Percentiles rank a stretch among this genome's conserved stretches.
Conservation (phyloP, 1,140 invertebrate genomes). For the Bemisia tabaci region DNA sequence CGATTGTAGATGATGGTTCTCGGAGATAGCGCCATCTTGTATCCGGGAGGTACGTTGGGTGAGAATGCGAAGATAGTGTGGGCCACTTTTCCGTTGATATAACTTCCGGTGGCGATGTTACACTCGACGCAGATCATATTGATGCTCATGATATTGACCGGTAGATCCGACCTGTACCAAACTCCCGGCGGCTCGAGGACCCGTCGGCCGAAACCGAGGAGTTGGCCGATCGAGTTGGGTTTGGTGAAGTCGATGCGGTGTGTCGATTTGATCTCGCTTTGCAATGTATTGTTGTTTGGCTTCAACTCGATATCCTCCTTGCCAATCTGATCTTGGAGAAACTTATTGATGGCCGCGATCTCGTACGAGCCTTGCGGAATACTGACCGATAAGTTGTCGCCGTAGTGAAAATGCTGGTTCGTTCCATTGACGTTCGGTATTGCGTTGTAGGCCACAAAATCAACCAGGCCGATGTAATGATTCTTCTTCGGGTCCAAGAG, state of each 20-base stretch:
- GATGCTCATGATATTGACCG: slow-evolving; percentile 20
- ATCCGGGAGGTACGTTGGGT: slow-evolving; percentile 19
- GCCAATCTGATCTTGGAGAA: neutral
- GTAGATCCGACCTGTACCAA: slow-evolving; percentile 16
- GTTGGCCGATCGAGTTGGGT: neutral
- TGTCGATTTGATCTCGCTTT: no score
- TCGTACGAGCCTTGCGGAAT: neutral
- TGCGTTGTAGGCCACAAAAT: neutral
- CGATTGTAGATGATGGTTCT: slow-evolving; percentile 27
- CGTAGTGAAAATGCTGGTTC: neutral
- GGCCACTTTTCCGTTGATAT: slow-evolving; percentile 14
- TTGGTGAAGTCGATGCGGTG: no score
- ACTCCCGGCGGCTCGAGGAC: no score
- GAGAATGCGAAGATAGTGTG: slow-evolving; percentile 19
- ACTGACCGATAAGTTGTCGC: neutral
- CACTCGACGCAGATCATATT: slow-evolving; percentile 20
- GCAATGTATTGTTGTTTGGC: neutral
- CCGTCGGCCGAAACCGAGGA: neutral
- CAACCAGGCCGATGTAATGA: neutral
- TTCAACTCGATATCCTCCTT: neutral
- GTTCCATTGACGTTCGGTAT: no score
- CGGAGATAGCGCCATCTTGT: slow-evolving; percentile 25
- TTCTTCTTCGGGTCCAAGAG: no score
- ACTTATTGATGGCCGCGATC: neutral
- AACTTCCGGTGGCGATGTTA: slow-evolving; percentile 20